phyloP scores from a whole-genome alignment of 37 sponge, comb jelly and placozoan species.

The Petrosia ficiformis region DNA sequence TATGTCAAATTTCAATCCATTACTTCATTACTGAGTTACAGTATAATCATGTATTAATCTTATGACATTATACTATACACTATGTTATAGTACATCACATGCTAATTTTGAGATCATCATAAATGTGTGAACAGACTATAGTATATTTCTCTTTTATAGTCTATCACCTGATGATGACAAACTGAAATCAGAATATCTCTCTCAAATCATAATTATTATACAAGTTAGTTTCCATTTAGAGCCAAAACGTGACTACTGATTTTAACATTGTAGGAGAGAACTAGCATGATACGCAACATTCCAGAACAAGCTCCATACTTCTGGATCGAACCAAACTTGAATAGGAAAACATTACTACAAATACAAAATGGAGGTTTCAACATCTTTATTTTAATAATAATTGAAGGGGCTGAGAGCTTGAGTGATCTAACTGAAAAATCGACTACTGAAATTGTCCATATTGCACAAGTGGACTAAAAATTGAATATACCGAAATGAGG shows the following conservation, averaged over 20 bases:
- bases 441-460: no score
- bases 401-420: no score
- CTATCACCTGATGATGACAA: conserved; percentile 3
- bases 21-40: no score
- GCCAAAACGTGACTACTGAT: not conserved
- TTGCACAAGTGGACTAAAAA: no score
- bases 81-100: not conserved
- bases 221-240: conserved; percentile 17
- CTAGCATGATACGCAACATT: conserved; percentile 29
- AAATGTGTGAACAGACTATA: no score
- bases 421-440: no score
- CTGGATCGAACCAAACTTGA: conserved; percentile 34
- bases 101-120: no score
- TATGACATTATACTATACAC: not conserved
- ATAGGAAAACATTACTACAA: not conserved
- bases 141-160: conserved; percentile 1
- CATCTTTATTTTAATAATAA: no score
- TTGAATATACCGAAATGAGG: no score
- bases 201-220: conserved; percentile 24
- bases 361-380: conserved; percentile 27
- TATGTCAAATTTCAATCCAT: no score
- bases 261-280: conserved; percentile 59
- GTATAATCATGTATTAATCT: no score
- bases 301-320: conserved; percentile 36
- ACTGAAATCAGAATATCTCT: conserved; percentile 7